Evolutionary conservation across 2,797 vertebrate species (phyloP), one percentile per base, ranked within the genome.

Genomic region (Myripristis murdjan): DNA sequence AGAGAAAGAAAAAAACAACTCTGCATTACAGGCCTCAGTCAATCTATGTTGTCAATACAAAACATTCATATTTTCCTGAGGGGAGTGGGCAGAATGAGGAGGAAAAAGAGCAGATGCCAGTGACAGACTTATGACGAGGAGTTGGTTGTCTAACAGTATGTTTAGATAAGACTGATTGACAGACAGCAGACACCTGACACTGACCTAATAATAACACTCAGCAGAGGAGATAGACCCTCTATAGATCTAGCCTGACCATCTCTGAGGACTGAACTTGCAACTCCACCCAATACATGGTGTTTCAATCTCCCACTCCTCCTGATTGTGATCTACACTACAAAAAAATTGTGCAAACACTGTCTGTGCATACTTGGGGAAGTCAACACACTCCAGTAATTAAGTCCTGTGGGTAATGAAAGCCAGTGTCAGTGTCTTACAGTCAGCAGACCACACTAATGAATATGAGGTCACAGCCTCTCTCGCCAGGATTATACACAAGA

Each of bases 401-500:
- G 70, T 85, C 83, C 60, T 73, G 52, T 72, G 78, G 67, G 77
- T 78, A 78, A 78, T 79, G 68, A 75, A 75, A 78, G 58, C 28
- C 61, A 62, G 75, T 49, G 63, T 43, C 33, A 57, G 54, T 68
- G 67, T 51, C 73, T 85, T 56, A 31, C 72, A 79, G 69, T 76
- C 75, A 86, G 72, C 64, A 31, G 77, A 79, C 61, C 78, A 70
- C 65, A 82, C 62, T 85, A 84, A 84, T 76, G 73, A 85, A 82
- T 73, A 79, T 67, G 60, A 86, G 78, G 77, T 82, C 72, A 72
- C 16, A 37, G 77, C 55, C 47, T 73, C 55, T 62, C 24, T 64
- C 3, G 12, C 59, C 48, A 56, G 48, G 59, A 83, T 74, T 61
- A 69, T 44, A 43, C 59, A 61, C 18, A 33, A 49, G 51, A 76